A percentile compares a stretch with the other conserved stretches of the same genome.
Evolutionary conservation across 2,888 invertebrate genomes (phyloP).

Genomic region (Drosophila anomalata): DNA sequence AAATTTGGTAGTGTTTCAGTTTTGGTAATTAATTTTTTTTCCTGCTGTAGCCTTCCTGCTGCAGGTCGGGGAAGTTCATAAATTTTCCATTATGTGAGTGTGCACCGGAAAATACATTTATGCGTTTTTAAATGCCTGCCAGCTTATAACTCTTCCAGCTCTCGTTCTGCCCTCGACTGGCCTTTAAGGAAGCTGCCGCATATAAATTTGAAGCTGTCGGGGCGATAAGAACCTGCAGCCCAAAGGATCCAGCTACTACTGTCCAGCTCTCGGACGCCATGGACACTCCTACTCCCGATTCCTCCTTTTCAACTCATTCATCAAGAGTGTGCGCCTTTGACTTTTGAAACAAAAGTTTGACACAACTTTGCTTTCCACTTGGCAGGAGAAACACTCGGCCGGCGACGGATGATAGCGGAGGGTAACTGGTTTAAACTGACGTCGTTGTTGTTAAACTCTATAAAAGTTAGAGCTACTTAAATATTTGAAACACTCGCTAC

Average conservation of each 20-base stretch:
- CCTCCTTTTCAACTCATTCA: constrained; percentile 61
- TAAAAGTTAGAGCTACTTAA: constrained; percentile 42
- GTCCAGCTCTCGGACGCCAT: not conserved
- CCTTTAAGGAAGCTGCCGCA: constrained; percentile 33
- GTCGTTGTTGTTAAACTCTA: constrained; percentile 43
- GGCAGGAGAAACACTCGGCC: constrained; percentile 19
- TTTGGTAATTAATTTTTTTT: constrained; percentile 64
- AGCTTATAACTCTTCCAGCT: constrained; percentile 40
- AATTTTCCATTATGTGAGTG: constrained; percentile 57
- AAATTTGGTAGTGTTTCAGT: constrained; percentile 46
- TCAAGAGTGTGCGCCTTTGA: constrained; percentile 69
- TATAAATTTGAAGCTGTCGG: constrained; percentile 49
- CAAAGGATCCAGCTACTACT: constrained; percentile 14
- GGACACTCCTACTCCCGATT: constrained; percentile 8
- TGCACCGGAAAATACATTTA: constrained; percentile 68
- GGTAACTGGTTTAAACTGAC: constrained; percentile 24
- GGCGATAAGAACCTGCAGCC: constrained; percentile 30
- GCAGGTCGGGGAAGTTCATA: constrained; percentile 57
- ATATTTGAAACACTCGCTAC: constrained; percentile 50
- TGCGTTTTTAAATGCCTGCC: constrained; percentile 67
- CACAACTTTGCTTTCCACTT: constrained; percentile 61
- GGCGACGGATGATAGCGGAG: constrained; percentile 10
- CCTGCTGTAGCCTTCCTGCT: not conserved
- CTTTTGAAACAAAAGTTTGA: constrained; percentile 73
- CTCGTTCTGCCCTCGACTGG: constrained; percentile 2